Conservation (phyloP, 2,797 vertebrate species). For the Harpagifer antarcticus region DNA sequence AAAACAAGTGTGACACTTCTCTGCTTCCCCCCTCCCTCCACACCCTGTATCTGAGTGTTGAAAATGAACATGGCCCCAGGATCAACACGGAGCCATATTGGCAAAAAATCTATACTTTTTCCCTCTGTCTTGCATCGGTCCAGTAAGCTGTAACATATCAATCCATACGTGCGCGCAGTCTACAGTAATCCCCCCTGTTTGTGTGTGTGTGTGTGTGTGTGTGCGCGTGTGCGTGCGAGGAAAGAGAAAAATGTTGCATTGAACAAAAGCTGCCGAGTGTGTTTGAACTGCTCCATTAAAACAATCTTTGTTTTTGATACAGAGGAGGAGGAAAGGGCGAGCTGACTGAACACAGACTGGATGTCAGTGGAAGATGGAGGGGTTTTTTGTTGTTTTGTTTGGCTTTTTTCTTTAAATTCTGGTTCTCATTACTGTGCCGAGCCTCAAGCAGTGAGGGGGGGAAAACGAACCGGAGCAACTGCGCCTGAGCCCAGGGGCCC, state of each 20-base stretch:
- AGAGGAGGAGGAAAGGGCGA: slow-evolving; percentile 69
- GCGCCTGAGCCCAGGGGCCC: slow-evolving; percentile 78
- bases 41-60: slow-evolving; percentile 60
- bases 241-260: slow-evolving; percentile 63
- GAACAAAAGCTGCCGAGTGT: slow-evolving; percentile 75
- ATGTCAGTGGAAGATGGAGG: slow-evolving; percentile 79
- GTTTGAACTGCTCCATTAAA: slow-evolving; percentile 83
- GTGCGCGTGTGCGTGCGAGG: slow-evolving; percentile 19
- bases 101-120: slow-evolving; percentile 80
- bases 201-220: slow-evolving; percentile 18
- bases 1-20: slow-evolving; percentile 75
- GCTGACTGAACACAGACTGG: slow-evolving; percentile 76
- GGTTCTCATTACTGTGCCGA: slow-evolving; percentile 80
- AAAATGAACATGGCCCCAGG: slow-evolving; percentile 79
- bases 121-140: slow-evolving; percentile 71
- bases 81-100: slow-evolving; percentile 79
- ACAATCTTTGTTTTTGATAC: slow-evolving; percentile 83
- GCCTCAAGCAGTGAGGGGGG: slow-evolving; percentile 70
- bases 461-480: slow-evolving; percentile 71
- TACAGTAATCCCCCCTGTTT: slow-evolving; percentile 65
- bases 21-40: neutral
- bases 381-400: slow-evolving; percentile 76
- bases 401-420: slow-evolving; percentile 76
- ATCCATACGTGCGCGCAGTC: slow-evolving; percentile 67
- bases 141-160: slow-evolving; percentile 83